Conservation (phyloP, 2,113 vertebrate genomes). For the Pseudopodoces humilis region DNA sequence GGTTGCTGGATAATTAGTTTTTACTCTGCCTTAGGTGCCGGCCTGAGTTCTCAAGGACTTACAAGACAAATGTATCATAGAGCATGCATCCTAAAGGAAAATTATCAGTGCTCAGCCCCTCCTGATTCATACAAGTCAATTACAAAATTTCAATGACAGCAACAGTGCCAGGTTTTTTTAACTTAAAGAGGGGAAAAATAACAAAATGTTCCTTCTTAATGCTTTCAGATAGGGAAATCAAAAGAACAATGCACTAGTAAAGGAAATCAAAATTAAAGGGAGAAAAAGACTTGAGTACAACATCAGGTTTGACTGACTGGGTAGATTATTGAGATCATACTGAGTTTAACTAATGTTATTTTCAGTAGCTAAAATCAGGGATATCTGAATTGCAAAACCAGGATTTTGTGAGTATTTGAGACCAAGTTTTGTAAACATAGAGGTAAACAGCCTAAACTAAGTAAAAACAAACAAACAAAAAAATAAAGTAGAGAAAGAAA, state of each 20-base stretch:
- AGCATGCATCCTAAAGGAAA: not conserved
- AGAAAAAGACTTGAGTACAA: not conserved
- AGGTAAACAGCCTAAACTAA: not conserved
- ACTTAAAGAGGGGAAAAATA: not conserved
- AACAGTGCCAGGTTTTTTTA: not conserved
- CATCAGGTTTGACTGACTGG: not conserved
- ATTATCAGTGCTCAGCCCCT: not conserved
- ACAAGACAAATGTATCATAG: not conserved
- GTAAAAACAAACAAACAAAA: not conserved
- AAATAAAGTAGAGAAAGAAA: not conserved
- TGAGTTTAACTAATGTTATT: not conserved
- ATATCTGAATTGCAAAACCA: not conserved
- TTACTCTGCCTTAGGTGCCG: not conserved
- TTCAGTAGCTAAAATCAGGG: not conserved
- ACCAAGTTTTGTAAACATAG: not conserved
- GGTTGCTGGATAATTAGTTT: not conserved
- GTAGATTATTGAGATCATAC: not conserved
- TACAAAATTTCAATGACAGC: not conserved
- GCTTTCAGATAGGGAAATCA: not conserved
- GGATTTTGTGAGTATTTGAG: not conserved
- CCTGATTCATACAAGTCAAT: not conserved
- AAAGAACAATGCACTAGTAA: not conserved
- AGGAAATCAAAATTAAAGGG: not conserved
- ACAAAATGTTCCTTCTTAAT: not conserved
- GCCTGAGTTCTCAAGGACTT: not conserved